phyloP scores from a whole-genome alignment of 2,888 invertebrate genomes.

The Nineta flava region DNA sequence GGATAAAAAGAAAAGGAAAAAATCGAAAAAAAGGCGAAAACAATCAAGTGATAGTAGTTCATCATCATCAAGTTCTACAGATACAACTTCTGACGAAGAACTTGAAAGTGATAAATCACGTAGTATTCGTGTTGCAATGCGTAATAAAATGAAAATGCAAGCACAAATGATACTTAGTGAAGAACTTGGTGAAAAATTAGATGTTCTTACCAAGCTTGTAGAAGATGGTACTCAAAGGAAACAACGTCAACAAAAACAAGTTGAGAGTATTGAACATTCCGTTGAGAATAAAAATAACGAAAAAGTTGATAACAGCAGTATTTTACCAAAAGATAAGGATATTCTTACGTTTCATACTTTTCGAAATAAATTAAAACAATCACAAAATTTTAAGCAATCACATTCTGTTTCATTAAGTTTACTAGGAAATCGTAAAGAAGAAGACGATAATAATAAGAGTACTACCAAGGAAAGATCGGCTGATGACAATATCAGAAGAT shows the following conservation, averaged over 20 bases:
- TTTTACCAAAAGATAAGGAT: background rate
- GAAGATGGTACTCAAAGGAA: slow-evolving; percentile 31
- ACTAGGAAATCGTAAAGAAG: background rate
- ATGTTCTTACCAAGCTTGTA: slow-evolving; percentile 27
- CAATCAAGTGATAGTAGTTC: slow-evolving; percentile 22
- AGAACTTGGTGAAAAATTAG: slow-evolving; percentile 27
- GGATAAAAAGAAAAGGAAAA: slow-evolving; percentile 39
- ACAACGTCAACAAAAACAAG: slow-evolving; percentile 12
- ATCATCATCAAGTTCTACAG: slow-evolving; percentile 27
- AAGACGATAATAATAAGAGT: background rate
- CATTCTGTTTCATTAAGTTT: background rate
- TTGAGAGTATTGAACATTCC: background rate
- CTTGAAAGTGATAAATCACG: slow-evolving; percentile 32
- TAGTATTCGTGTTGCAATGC: slow-evolving; percentile 49
- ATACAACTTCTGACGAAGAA: slow-evolving; percentile 24
- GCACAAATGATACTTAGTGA: slow-evolving; percentile 31
- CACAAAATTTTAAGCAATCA: background rate
- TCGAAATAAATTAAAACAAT: background rate
- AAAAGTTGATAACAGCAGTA: background rate
- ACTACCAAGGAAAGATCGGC: background rate
- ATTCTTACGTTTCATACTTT: background rate
- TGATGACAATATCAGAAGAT: too few relatives aligned
- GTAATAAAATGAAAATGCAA: slow-evolving; percentile 35
- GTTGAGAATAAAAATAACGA: too few relatives aligned
- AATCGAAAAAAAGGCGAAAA: slow-evolving; percentile 13